Conservation (phyloP, 2,888 invertebrate species). For the Parnassius mnemosyne region DNA sequence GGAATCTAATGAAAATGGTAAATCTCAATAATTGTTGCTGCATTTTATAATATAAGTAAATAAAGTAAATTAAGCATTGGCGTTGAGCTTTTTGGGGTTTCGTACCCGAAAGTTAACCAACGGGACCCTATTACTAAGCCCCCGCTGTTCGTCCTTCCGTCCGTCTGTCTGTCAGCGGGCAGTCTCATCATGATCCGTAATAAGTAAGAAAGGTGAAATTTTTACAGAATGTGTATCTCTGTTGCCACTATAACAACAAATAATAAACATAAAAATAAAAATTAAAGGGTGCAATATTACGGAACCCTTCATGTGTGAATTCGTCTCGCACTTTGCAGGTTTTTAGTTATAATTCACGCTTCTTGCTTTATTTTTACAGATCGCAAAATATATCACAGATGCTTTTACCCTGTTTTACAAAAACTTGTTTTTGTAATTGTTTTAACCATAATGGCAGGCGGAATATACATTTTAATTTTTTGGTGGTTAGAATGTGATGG, state of each 20-base stretch:
- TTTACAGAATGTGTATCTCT: too few relatives aligned
- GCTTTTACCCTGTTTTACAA: constrained; percentile 46
- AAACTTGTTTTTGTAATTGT: constrained; percentile 47
- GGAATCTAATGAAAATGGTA: constrained; percentile 57
- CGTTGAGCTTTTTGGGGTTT: too few relatives aligned
- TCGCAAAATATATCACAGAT: constrained; percentile 41
- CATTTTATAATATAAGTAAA: too few relatives aligned
- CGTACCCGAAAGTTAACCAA: too few relatives aligned
- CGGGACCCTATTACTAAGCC: too few relatives aligned
- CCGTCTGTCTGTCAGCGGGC: too few relatives aligned
- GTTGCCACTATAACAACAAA: not conserved
- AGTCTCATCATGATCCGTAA: too few relatives aligned
- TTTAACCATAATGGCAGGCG: constrained; percentile 45
- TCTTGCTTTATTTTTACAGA: constrained; percentile 41
- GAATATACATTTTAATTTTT: constrained; percentile 47
- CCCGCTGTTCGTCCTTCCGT: too few relatives aligned
- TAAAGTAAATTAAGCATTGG: too few relatives aligned
- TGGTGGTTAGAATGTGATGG: constrained; percentile 48
- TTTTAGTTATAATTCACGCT: not conserved
- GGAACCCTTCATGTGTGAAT: too few relatives aligned
- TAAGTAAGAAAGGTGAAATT: too few relatives aligned
- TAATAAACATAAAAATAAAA: not conserved
- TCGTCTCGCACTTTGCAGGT: too few relatives aligned
- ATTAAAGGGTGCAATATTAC: not conserved
- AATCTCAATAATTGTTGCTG: not conserved